These are phyloP conservation scores for Euura lappo DNA, from an alignment of 1,140 invertebrate species.

Conservation along the genomic window DNA sequence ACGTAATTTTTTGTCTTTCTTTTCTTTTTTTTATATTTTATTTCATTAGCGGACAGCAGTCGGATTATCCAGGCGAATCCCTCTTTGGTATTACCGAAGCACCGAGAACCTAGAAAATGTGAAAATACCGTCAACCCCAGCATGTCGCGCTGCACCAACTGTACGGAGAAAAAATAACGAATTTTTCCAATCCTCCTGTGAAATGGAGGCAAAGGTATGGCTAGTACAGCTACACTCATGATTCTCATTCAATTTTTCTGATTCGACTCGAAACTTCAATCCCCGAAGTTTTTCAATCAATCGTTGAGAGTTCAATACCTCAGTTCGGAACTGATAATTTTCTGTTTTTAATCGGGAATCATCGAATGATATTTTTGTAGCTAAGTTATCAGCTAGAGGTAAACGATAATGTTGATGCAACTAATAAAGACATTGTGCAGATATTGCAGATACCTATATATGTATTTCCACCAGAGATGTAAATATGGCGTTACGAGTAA, in stretches of 20 bases:
- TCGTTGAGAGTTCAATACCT: no score
- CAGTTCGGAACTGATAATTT: no score
- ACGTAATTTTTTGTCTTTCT: neutral
- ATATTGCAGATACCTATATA: no score
- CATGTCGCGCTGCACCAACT: neutral
- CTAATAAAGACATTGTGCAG: no score
- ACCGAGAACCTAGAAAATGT: conserved; percentile 53
- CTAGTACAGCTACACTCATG: neutral
- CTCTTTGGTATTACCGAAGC: conserved; percentile 54
- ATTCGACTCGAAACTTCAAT: neutral
- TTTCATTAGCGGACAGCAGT: conserved; percentile 57
- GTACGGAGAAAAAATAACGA: neutral
- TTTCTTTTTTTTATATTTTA: conserved; percentile 40
- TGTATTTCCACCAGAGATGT: conserved; percentile 32
- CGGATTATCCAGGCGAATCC: conserved; percentile 49
- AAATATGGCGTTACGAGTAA: conserved; percentile 53
- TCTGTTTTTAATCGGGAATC: no score
- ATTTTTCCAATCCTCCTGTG: neutral
- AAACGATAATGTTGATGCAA: neutral
- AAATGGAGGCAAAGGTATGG: neutral
- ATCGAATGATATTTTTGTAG: neutral
- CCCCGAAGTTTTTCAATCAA: neutral
- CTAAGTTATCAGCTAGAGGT: neutral
- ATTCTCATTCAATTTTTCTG: neutral
- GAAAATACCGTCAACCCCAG: neutral